These are phyloP conservation scores for Teleiodes luculella DNA, from an alignment of 2,888 invertebrate species.

Conservation along the genomic window DNA sequence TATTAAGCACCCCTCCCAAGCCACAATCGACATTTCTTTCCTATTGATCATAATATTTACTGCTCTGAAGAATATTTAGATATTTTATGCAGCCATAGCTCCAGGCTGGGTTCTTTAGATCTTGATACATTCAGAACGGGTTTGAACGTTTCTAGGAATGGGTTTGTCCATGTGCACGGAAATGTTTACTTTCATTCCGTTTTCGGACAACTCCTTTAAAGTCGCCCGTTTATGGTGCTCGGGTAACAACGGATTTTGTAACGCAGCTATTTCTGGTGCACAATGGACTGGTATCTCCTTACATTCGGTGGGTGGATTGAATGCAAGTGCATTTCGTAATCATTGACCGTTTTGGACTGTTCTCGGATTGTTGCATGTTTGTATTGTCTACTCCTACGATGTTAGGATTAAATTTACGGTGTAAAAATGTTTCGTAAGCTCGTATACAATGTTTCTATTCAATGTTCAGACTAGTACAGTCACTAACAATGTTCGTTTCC, in stretches of 20 bases:
- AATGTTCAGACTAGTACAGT: constrained; percentile 5
- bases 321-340: constrained; percentile 41
- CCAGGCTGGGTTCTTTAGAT: background rate
- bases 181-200: constrained; percentile 63
- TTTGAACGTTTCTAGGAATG: constrained; percentile 16
- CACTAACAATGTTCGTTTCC: constrained; percentile 22
- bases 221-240: constrained; percentile 52
- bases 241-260: constrained; percentile 61
- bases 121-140: constrained; percentile 7
- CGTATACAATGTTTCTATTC: background rate
- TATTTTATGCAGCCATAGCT: constrained; percentile 22
- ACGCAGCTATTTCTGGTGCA: constrained; percentile 52
- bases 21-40: constrained; percentile 29
- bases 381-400: constrained; percentile 19
- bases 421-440: constrained; percentile 5
- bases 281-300: constrained; percentile 48
- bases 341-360: constrained; percentile 14
- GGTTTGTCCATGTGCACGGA: constrained; percentile 56
- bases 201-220: constrained; percentile 64
- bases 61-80: constrained; percentile 23
- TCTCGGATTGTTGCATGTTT: constrained; percentile 4
- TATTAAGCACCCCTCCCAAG: constrained; percentile 48
- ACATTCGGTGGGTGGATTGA: constrained; percentile 39
- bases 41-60: constrained; percentile 28
- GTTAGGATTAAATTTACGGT: background rate